Evolutionary conservation across 2,797 vertebrate species (phyloP).

Genomic region (Morus bassanus): DNA sequence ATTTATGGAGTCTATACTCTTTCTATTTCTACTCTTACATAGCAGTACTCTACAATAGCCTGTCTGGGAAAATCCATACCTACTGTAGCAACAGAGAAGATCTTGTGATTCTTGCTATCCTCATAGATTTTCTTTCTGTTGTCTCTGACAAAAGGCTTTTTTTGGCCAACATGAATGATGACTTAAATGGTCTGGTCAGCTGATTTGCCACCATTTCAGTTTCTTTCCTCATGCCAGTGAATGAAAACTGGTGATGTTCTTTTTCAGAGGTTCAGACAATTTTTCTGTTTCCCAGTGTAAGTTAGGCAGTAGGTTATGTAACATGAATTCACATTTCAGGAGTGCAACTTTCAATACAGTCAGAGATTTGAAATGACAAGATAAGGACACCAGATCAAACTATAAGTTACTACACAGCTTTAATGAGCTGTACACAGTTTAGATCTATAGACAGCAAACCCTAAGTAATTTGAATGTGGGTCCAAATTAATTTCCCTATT

Average conservation of each 20-base stretch:
- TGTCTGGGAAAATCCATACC: not conserved
- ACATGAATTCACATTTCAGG: not conserved
- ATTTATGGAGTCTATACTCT: not conserved
- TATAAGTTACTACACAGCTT: not conserved
- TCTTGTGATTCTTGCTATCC: not conserved
- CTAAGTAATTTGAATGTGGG: not conserved
- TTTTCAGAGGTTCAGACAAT: not conserved
- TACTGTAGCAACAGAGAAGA: not conserved
- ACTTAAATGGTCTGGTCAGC: not conserved
- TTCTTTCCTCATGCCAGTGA: not conserved
- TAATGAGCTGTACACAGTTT: not conserved
- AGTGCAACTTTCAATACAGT: not conserved
- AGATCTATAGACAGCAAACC: not conserved
- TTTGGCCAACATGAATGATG: not conserved
- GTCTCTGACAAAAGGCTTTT: not conserved
- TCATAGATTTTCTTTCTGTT: not conserved
- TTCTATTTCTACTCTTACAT: not conserved
- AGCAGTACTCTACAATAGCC: not conserved
- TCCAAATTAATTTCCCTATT: not conserved
- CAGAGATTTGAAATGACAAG: not conserved
- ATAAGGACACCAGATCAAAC: not conserved
- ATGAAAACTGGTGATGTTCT: not conserved
- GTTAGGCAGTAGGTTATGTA: not conserved
- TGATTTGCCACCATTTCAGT: not conserved
- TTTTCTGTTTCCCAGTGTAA: not conserved